Percentiles rank a stretch among this genome's conserved stretches.
Evolutionary conservation across 2,797 vertebrate genomes (phyloP).

Genomic region (Silurus lanzhouensis): DNA sequence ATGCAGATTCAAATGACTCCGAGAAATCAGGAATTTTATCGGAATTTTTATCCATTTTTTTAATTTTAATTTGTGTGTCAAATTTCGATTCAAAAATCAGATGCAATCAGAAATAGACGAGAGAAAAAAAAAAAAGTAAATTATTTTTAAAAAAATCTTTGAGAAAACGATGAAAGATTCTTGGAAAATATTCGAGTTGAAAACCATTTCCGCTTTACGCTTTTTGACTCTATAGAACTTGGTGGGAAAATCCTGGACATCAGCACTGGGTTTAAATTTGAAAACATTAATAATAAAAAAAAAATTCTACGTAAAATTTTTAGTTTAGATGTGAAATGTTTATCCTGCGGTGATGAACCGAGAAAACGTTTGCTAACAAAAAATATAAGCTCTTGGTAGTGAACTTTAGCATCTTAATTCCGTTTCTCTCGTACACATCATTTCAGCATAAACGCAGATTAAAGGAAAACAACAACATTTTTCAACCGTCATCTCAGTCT

Average conservation of each 20-base stretch:
- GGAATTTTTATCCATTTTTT: background rate
- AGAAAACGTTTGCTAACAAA: background rate
- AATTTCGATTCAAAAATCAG: background rate
- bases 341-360: background rate
- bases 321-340: background rate
- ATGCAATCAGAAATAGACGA: background rate
- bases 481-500: slow-evolving; percentile 7
- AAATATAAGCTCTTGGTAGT: background rate
- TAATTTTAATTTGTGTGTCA: too few relatives aligned
- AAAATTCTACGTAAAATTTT: background rate
- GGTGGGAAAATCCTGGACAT: slow-evolving; percentile 9
- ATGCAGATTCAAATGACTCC: background rate
- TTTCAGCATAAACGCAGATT: slow-evolving; percentile 1
- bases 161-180: too few relatives aligned
- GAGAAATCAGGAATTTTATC: background rate
- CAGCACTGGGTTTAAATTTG: background rate
- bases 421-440: background rate
- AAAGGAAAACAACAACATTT: slow-evolving; percentile 5
- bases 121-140: too few relatives aligned
- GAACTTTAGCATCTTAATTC: background rate
- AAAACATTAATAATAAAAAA: background rate
- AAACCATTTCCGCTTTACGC: background rate
- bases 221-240: background rate
- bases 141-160: too few relatives aligned
- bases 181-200: background rate